These are phyloP conservation scores for Maccullochella peelii DNA, from an alignment of 2,113 vertebrate species.

Conservation along the genomic window DNA sequence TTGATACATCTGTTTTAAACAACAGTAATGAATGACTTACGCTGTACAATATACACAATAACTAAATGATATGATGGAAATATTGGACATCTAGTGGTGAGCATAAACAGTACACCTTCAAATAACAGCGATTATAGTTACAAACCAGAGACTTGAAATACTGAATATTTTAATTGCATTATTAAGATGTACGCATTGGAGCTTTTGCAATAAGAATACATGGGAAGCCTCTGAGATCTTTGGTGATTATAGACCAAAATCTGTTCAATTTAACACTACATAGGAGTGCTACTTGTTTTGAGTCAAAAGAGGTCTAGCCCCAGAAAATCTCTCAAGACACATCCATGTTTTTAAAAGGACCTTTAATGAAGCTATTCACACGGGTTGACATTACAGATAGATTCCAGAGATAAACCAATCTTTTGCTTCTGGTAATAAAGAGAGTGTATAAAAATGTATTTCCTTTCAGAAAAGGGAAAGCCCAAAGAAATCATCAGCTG, in stretches of 20 bases:
- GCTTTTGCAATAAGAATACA: neutral
- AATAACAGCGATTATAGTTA: neutral
- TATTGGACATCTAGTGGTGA: neutral
- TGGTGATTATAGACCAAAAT: neutral
- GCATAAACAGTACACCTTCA: neutral
- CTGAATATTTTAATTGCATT: neutral
- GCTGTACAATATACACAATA: neutral
- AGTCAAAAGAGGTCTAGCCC: neutral
- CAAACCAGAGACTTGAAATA: neutral
- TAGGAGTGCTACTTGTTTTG: neutral
- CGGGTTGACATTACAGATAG: slow-evolving; percentile 5
- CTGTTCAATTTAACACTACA: neutral
- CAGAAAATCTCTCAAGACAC: slow-evolving; percentile 5
- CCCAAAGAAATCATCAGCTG: slow-evolving; percentile 27
- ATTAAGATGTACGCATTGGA: neutral
- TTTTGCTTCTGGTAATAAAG: neutral
- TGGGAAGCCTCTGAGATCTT: neutral
- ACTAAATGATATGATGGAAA: neutral
- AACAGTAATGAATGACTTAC: neutral
- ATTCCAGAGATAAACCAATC: neutral
- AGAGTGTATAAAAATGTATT: no score
- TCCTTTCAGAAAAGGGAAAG: slow-evolving; percentile 61
- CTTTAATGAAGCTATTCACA: slow-evolving; percentile 47
- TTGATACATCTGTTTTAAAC: neutral
- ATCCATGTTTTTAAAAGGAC: slow-evolving; percentile 23